Conservation (phyloP, 1,140 invertebrate species). For the Melitaea cinxia region DNA sequence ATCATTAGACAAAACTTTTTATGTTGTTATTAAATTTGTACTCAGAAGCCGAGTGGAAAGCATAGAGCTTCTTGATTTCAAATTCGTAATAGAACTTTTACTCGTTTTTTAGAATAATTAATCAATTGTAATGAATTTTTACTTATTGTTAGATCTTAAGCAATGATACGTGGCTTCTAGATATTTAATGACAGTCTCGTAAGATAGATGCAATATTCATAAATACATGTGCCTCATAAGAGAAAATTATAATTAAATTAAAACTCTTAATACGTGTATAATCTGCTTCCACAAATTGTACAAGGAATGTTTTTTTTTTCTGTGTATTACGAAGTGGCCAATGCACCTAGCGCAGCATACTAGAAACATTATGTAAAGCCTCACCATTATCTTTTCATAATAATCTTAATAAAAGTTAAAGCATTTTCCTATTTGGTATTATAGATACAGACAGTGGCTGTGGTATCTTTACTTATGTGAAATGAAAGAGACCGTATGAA, state of each 20-base stretch:
- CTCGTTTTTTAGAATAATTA: constrained; percentile 2
- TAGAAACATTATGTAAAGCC: constrained; percentile 64
- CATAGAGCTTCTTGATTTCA: constrained; percentile 10
- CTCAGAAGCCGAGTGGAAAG: constrained; percentile 11
- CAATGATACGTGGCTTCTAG: constrained; percentile 21
- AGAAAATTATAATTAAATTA: constrained; percentile 9
- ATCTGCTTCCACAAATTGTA: neutral
- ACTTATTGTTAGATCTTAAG: constrained; percentile 21
- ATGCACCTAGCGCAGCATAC: constrained; percentile 62
- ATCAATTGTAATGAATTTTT: constrained; percentile 2
- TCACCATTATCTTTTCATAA: constrained; percentile 72
- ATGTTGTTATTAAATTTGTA: constrained; percentile 6
- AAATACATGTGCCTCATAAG: constrained; percentile 6
- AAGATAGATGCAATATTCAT: neutral
- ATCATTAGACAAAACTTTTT: neutral
- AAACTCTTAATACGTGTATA: constrained; percentile 9
- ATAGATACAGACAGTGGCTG: constrained; percentile 81
- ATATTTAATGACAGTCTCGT: constrained; percentile 17
- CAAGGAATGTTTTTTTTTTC: neutral
- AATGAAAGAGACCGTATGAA: constrained; percentile 63
- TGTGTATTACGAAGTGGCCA: constrained; percentile 25
- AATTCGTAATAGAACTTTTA: constrained; percentile 11
- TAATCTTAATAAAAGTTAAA: constrained; percentile 69
- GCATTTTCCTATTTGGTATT: constrained; percentile 81
- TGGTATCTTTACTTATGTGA: constrained; percentile 80